These are phyloP conservation scores for Clarias fuscus DNA, from an alignment of 2,797 vertebrate genomes.

Conservation along the genomic window DNA sequence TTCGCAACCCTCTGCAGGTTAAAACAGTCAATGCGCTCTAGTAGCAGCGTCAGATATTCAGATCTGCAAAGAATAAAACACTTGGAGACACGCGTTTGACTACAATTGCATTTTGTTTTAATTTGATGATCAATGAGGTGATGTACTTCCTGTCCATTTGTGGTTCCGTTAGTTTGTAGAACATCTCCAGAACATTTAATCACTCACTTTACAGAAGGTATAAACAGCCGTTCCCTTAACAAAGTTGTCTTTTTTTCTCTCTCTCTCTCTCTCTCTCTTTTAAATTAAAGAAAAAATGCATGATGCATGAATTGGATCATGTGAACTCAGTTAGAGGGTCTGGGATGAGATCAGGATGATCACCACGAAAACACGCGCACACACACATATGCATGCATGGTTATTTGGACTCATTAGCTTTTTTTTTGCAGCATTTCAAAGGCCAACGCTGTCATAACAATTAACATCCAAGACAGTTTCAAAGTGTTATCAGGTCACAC, in stretches of 20 bases:
- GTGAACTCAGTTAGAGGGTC: not conserved
- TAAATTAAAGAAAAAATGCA: not conserved
- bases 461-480: not conserved
- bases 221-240: not conserved
- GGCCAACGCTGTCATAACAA: not conserved
- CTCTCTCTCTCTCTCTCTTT: not conserved
- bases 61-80: not conserved
- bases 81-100: no score
- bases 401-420: not conserved
- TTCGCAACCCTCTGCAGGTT: no score
- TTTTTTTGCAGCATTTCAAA: not conserved
- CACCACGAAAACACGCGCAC: not conserved
- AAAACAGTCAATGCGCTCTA: no score
- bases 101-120: not conserved
- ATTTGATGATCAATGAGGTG: not conserved
- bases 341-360: not conserved
- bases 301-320: not conserved
- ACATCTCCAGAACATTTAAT: not conserved
- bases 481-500: not conserved
- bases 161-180: not conserved
- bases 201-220: not conserved
- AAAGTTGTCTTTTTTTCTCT: not conserved
- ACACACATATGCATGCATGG: not conserved
- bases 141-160: not conserved
- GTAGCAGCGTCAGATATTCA: not conserved